Percentiles rank a stretch among this genome's conserved stretches.
Conservation (phyloP, 2,888 invertebrate genomes). For the Corythucha ciliata region DNA sequence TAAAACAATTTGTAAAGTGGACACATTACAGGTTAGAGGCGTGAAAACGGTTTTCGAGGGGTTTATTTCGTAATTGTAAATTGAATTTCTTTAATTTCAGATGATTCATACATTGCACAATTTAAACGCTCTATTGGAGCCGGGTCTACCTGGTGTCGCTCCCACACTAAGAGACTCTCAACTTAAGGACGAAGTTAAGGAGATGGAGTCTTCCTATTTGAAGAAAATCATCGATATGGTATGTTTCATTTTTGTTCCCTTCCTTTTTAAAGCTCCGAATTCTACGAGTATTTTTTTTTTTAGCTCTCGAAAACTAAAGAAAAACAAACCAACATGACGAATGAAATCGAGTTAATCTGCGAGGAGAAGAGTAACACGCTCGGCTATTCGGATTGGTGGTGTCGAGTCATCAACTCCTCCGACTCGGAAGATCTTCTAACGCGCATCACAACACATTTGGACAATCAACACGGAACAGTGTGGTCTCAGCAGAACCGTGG, state of each 20-base stretch:
- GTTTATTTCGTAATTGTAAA: neutral
- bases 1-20: constrained; percentile 47
- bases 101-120: constrained; percentile 60
- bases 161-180: constrained; percentile 47
- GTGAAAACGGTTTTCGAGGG: neutral
- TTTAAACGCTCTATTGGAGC: constrained; percentile 47
- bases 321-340: constrained; percentile 12
- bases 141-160: constrained; percentile 41
- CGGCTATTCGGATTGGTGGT: constrained; percentile 41
- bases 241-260: constrained; percentile 8
- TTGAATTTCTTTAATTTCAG: constrained; percentile 36
- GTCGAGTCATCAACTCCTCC: constrained; percentile 41
- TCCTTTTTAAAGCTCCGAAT: neutral
- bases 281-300: constrained; percentile 1
- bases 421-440: constrained; percentile 37
- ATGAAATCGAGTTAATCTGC: constrained; percentile 29
- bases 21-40: constrained; percentile 48
- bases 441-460: constrained; percentile 24
- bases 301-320: constrained; percentile 18
- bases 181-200: constrained; percentile 45
- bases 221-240: constrained; percentile 39
- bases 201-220: constrained; percentile 52
- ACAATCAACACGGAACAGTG: no score
- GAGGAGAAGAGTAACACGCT: constrained; percentile 36
- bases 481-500: no score